A percentile compares a stretch with the other conserved stretches of the same genome.
Conservation (phyloP, 2,797 vertebrate species). For the Falco naumanni region DNA sequence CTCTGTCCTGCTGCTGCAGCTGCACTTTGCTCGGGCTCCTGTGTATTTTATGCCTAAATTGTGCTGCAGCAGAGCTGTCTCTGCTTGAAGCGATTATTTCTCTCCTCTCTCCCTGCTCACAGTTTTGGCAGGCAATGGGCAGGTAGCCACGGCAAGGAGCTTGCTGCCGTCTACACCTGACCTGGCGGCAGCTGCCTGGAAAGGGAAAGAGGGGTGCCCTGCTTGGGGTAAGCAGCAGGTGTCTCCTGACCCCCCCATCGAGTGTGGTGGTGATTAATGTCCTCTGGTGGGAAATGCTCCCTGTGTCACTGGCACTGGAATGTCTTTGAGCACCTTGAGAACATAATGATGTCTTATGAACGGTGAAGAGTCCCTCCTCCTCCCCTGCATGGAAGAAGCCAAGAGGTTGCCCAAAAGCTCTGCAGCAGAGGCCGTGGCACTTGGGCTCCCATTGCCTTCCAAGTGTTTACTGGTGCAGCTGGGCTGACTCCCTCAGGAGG, state of each 20-base stretch:
- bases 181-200: neutral
- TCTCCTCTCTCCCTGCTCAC: neutral
- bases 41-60: neutral
- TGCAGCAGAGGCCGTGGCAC: rapidly evolving
- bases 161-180: neutral
- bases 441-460: neutral
- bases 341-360: neutral
- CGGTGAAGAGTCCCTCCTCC: neutral
- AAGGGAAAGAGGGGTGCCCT: neutral
- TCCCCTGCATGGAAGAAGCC: neutral
- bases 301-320: neutral
- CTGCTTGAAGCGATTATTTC: neutral
- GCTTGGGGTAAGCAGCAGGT: rapidly evolving
- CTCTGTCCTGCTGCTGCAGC: neutral
- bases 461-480: neutral
- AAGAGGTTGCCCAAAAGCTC: neutral
- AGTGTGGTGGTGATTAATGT: neutral
- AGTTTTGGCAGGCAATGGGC: neutral
- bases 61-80: neutral
- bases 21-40: neutral
- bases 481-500: neutral
- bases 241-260: neutral
- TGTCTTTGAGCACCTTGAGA: neutral
- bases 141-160: neutral
- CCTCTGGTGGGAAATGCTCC: neutral